phyloP scores from a whole-genome alignment of 2,113 vertebrate species.

The Podarcis cretensis region DNA sequence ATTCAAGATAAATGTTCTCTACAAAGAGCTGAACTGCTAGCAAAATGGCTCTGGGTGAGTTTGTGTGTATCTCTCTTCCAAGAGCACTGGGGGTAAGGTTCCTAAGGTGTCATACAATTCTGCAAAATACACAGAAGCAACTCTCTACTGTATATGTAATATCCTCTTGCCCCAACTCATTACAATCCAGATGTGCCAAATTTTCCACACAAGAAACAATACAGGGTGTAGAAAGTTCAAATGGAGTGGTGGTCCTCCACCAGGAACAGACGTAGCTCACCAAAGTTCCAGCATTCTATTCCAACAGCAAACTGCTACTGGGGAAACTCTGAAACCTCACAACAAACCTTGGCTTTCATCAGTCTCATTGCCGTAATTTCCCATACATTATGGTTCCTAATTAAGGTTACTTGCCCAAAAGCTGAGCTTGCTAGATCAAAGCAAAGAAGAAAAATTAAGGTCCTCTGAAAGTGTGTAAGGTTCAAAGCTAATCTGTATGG shows the following conservation, averaged over 20 bases:
- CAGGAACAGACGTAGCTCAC: neutral
- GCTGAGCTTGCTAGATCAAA: neutral
- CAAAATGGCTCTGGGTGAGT: neutral
- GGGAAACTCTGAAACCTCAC: neutral
- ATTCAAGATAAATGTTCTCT: neutral
- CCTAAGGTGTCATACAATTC: neutral
- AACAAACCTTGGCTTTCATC: neutral
- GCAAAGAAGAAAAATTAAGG: neutral
- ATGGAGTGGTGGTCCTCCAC: neutral
- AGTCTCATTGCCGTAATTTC: neutral
- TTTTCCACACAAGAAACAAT: neutral
- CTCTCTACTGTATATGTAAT: neutral
- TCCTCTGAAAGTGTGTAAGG: neutral
- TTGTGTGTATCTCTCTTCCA: neutral
- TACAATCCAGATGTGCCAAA: neutral
- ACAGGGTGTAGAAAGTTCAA: neutral
- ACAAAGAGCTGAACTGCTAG: neutral
- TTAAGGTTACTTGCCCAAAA: neutral
- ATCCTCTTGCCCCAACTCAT: neutral
- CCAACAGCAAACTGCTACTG: neutral
- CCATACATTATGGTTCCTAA: neutral
- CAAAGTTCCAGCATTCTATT: neutral
- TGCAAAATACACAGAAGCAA: neutral
- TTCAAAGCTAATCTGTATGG: neutral
- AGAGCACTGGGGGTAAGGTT: neutral